These are phyloP conservation scores for Clarias batrachus DNA, from an alignment of 2,113 vertebrate species.

Conservation along the genomic window DNA sequence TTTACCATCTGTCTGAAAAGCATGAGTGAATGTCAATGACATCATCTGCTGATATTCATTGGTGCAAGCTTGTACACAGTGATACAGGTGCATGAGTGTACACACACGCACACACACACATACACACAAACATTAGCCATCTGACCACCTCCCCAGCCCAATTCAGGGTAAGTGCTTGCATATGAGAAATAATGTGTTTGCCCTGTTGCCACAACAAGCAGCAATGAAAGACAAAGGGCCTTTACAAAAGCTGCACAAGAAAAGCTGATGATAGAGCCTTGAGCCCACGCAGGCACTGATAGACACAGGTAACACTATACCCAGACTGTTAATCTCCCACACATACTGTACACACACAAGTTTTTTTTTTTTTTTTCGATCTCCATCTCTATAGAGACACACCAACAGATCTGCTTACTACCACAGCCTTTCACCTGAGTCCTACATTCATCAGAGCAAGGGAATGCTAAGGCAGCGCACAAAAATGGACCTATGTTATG, in stretches of 20 bases:
- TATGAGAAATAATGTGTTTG: conserved; percentile 48
- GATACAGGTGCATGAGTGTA: conserved; percentile 24
- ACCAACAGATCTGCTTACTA: conserved; percentile 40
- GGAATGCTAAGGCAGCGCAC: conserved; percentile 5
- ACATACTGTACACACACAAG: conserved; percentile 65
- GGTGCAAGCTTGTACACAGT: conserved; percentile 4
- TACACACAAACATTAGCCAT: neutral
- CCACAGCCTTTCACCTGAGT: neutral
- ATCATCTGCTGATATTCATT: conserved; percentile 19
- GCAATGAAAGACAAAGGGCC: conserved; percentile 34
- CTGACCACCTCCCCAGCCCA: neutral
- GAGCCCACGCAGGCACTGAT: conserved; percentile 38
- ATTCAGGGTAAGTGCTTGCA: conserved; percentile 1
- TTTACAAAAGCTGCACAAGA: conserved; percentile 44
- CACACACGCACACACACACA: conserved; percentile 3
- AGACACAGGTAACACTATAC: conserved; percentile 50
- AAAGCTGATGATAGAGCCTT: conserved; percentile 31
- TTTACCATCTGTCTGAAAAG: conserved; percentile 19
- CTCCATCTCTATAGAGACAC: conserved; percentile 69
- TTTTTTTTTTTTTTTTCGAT: conserved; percentile 48
- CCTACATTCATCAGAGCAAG: conserved; percentile 9
- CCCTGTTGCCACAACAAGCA: conserved; percentile 36
- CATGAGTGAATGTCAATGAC: neutral
- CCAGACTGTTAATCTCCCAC: conserved; percentile 47
- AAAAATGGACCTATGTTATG: neutral